Conservation (phyloP, 2,797 vertebrate species). For the Malacoctenus gilli region DNA sequence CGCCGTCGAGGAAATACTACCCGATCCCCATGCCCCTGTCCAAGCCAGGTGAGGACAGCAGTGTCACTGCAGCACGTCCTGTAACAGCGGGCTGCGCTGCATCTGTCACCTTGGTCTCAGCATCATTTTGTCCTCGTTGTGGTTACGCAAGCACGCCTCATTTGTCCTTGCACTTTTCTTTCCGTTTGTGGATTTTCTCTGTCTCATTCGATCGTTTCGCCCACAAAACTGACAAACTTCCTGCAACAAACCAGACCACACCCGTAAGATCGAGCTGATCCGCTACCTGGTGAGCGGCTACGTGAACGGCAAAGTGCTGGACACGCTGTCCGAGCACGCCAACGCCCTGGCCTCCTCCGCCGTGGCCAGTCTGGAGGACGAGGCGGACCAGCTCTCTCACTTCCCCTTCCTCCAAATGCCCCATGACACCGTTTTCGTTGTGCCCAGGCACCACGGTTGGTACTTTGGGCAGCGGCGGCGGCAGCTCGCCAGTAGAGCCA, state of each 20-base stretch:
- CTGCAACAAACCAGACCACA: conserved; percentile 85
- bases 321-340: conserved; percentile 91
- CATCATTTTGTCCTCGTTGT: conserved; percentile 56
- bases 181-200: conserved; percentile 63
- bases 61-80: conserved; percentile 5
- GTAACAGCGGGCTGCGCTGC: conserved; percentile 7
- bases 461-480: conserved; percentile 67
- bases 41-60: conserved; percentile 88
- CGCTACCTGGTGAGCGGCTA: conserved; percentile 92
- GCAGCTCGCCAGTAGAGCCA: conserved; percentile 39
- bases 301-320: conserved; percentile 88
- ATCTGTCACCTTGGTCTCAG: conserved; percentile 33
- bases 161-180: conserved; percentile 60
- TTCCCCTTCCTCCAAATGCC: conserved; percentile 89
- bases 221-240: conserved; percentile 28
- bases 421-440: conserved; percentile 83
- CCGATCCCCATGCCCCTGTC: conserved; percentile 98
- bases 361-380: conserved; percentile 88
- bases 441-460: conserved; percentile 92
- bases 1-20: conserved; percentile 91
- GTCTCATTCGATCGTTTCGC: conserved; percentile 35
- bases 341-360: conserved; percentile 88
- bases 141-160: conserved; percentile 61
- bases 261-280: conserved; percentile 92
- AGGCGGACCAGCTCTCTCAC: conserved; percentile 87